Evolutionary conservation across 2,113 vertebrate genomes (phyloP).

Genomic region (Carassius carassius): DNA sequence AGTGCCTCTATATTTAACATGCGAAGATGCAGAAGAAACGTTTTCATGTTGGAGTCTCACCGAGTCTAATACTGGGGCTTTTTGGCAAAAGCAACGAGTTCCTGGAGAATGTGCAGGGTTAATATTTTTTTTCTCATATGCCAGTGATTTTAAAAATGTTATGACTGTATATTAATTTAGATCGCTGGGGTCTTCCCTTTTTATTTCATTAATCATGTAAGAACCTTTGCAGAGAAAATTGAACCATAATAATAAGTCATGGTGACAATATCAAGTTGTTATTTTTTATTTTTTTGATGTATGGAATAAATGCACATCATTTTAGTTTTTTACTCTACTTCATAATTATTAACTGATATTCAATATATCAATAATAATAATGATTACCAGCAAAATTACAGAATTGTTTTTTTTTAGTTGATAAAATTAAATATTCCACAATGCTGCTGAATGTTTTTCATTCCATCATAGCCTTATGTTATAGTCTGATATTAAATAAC

Average conservation of each 20-base stretch:
- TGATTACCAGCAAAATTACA: not conserved
- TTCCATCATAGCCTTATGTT: not conserved
- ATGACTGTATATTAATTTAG: constrained; percentile 27
- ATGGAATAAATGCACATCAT: not conserved
- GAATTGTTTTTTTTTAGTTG: not conserved
- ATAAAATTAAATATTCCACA: not conserved
- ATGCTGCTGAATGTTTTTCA: not conserved
- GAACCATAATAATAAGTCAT: not conserved
- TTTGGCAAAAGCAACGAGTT: constrained; percentile 14
- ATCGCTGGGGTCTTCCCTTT: not conserved
- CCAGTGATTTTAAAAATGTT: constrained; percentile 29
- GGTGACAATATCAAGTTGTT: too few species aligned
- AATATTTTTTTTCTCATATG: not conserved
- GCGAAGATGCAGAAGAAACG: constrained; percentile 45
- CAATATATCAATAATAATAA: not conserved
- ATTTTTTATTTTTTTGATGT: too few species aligned
- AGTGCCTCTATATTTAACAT: constrained; percentile 58
- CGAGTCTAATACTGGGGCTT: not conserved
- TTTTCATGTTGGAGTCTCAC: constrained; percentile 28
- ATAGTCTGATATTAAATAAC: not conserved
- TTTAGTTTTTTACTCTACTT: not conserved
- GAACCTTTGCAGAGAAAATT: not conserved
- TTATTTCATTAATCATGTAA: constrained; percentile 2
- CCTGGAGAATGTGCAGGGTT: constrained; percentile 20
- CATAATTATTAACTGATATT: not conserved